Base-by-base conservation (phyloP, 23 tunicate genomes). In the Ascidia mentula region DNA sequence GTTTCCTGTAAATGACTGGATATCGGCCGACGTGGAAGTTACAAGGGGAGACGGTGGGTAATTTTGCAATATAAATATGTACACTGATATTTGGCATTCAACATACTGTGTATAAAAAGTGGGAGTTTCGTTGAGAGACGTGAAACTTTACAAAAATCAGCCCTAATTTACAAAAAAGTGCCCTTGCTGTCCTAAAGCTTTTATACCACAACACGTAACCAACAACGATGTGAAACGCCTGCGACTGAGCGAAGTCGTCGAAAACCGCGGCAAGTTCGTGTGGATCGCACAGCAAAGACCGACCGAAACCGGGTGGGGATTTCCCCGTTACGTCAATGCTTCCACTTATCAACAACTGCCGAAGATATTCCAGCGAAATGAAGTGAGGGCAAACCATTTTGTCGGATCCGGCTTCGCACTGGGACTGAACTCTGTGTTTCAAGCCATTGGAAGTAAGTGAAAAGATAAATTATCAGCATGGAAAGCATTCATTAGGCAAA, bases 261-360 rank as follows among this genome's bases (percentile, higher is more conserved):
- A 9, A 5, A 53, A 53, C 65, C 1, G 22, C 12, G 24, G 2
- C 4, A 53, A 53, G 24, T 53, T 53, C 13, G 65, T 20, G 2
- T 53, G 65, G 65, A 9, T 53, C 2, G 28, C 65, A 28, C 22
- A 53, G 24, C 65, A 26, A 53, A 53, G 24, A 1, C 12, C 7
- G 13, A 28, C 4, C 24, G 65, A 53, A 3, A 53, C 4, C 65
- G 24, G 65, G 28, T 53, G 65, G 65, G 65, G 65, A 53, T 28
- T 53, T 53, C 65, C 65, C 65, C 65, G 65, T 53, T 53, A 53
- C 65, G 65, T 53, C 65, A 53, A 53, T 1, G 65, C 12, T 6
- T 6, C 65, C 65, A 53, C 65, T 3, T 28, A 28, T 9, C 24
- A 20, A 1, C 12, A 53, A 53, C 65, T 53, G 4, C 65, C 65